A percentile compares a stretch with the other conserved stretches of the same genome.
Evolutionary conservation across 2,888 invertebrate species (phyloP).

Genomic region (Plemyria rubiginata): DNA sequence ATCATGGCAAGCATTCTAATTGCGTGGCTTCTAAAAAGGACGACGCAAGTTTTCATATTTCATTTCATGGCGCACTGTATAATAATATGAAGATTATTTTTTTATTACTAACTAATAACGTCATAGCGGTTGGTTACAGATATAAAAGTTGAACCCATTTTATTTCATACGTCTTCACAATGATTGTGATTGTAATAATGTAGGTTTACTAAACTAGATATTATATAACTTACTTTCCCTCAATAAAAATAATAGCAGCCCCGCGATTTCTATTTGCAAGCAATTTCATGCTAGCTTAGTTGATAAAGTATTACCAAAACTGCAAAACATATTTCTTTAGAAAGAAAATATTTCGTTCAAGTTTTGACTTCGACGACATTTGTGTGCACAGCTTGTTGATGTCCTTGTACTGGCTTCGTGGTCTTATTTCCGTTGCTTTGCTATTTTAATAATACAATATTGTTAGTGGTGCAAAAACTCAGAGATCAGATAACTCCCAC

Average conservation of each 20-base stretch:
- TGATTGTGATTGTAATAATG: slow-evolving; percentile 17
- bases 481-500: slow-evolving; percentile 5
- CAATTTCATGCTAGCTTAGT: slow-evolving; percentile 51
- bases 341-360: not conserved
- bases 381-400: slow-evolving; percentile 17
- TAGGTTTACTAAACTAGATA: slow-evolving; percentile 16
- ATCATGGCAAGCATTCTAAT: slow-evolving; percentile 69
- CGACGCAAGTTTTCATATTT: slow-evolving; percentile 26
- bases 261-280: slow-evolving; percentile 52
- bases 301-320: slow-evolving; percentile 28
- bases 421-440: slow-evolving; percentile 6
- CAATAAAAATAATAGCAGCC: slow-evolving; percentile 35
- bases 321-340: slow-evolving; percentile 9
- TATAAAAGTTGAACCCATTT: slow-evolving; percentile 12
- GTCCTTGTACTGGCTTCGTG: slow-evolving; percentile 9
- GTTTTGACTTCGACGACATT: not conserved
- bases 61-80: slow-evolving; percentile 3
- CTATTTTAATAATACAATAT: slow-evolving; percentile 14
- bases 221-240: slow-evolving; percentile 47
- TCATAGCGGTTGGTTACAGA: slow-evolving; percentile 6
- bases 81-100: not conserved
- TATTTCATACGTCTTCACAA: slow-evolving; percentile 11
- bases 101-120: not conserved
- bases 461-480: slow-evolving; percentile 5
- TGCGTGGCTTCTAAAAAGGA: slow-evolving; percentile 47